Base-by-base conservation (phyloP, 2,113 vertebrate genomes). In the Ctenomys sociabilis region DNA sequence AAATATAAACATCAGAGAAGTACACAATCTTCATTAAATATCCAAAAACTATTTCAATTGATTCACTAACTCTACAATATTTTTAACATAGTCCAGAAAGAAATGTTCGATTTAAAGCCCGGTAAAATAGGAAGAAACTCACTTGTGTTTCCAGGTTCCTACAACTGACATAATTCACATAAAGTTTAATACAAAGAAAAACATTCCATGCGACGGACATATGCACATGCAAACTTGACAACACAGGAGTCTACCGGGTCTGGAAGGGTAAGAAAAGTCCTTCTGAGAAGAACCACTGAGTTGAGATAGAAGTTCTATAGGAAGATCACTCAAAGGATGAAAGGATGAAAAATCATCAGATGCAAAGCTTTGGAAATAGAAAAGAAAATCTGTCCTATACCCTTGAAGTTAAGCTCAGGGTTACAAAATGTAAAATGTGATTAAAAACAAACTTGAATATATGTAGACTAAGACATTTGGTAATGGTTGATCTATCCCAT, bases 51-150 rank as follows among this genome's bases (percentile, higher is more conserved):
- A 28, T 43, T 73, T 17, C 82, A 63, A 82, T 52, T 80, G 5
- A n/a, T 87, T 90, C 45, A 87, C 6, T 91, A 81, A 84, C 90
- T n/a, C 40, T 37, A 63, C 54, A 37, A 52, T 7, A 88, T 68
- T 43, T 80, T 86, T 52, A 82, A 17, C 9, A 73, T 64, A 43
- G 35, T 9, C 7, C 26, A 90, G 22, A 35, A 70, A 59, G 22
- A 90, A 88, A 59, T 40, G 21, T 2, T 75, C 16, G 61, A 19
- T 59, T 80, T 73, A 88, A 3, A 88, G 28, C 43, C 11, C 90
- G 45, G 81, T 14, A n/a, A 49, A 63, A 63, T 80, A 5, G 13
- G 21, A 90, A 80, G 45, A 7, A 52, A 73, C 5, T 63, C n/a
- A 24, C 32, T 59, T 72, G 72, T 87, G 54, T 32, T 3, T 13